Percentiles rank a stretch among this genome's conserved stretches.
Conservation (phyloP, 2,113 vertebrate genomes). For the Oryctolagus cuniculus region mOryCun1.1 NC_091434.1:158093501-158094000, state of each 20-base stretch:
- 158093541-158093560: background rate
- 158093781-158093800: too few species aligned
- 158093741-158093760: background rate
- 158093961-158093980: background rate
- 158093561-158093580: background rate
- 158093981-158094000: too few species aligned
- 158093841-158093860: background rate
- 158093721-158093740: background rate
- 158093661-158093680: too few species aligned
- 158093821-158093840: too few species aligned
- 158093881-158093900: background rate
- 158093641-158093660: too few species aligned
- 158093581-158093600: background rate
- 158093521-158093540: too few species aligned
- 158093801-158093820: too few species aligned
- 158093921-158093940: too few species aligned
- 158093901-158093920: too few species aligned
- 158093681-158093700: too few species aligned
- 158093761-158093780: background rate
- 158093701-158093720: too few species aligned
- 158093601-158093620: background rate
- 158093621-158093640: background rate
- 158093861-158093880: background rate
- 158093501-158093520: too few species aligned
- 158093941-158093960: background rate